Conservation (phyloP, 1,140 invertebrate genomes). For the Drosophila sp. region DNA sequence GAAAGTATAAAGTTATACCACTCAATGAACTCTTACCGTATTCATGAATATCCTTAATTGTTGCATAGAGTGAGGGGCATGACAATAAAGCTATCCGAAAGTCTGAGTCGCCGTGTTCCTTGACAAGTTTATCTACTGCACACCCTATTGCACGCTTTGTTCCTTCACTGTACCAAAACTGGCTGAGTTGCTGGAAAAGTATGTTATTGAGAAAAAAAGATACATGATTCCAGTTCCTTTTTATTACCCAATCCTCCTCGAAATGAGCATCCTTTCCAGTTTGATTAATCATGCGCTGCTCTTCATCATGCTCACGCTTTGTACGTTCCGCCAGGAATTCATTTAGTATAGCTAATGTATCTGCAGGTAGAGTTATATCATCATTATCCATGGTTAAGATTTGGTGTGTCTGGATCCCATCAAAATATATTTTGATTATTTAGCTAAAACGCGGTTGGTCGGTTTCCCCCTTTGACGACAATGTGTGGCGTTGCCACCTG, state of each 20-base stretch:
- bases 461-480: no score
- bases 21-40: constrained; percentile 43
- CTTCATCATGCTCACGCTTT: constrained; percentile 86
- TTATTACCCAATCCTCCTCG: constrained; percentile 94
- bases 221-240: neutral
- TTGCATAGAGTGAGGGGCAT: constrained; percentile 93
- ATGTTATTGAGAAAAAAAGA: neutral
- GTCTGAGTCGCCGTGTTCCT: constrained; percentile 69
- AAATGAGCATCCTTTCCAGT: constrained; percentile 86
- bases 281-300: constrained; percentile 85
- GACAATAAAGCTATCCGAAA: constrained; percentile 93
- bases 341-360: constrained; percentile 91
- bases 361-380: constrained; percentile 88
- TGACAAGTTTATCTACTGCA: constrained; percentile 85
- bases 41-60: constrained; percentile 85
- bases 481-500: constrained; percentile 25
- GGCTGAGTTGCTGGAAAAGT: constrained; percentile 94
- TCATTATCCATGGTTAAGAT: constrained; percentile 84
- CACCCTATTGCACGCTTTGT: constrained; percentile 90
- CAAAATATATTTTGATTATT: no score
- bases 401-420: neutral
- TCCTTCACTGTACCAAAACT: constrained; percentile 96
- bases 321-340: constrained; percentile 92
- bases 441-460: neutral
- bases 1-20: neutral